Evolutionary conservation across 2,888 invertebrate species (phyloP).

Genomic region (Phalera bucephala): DNA sequence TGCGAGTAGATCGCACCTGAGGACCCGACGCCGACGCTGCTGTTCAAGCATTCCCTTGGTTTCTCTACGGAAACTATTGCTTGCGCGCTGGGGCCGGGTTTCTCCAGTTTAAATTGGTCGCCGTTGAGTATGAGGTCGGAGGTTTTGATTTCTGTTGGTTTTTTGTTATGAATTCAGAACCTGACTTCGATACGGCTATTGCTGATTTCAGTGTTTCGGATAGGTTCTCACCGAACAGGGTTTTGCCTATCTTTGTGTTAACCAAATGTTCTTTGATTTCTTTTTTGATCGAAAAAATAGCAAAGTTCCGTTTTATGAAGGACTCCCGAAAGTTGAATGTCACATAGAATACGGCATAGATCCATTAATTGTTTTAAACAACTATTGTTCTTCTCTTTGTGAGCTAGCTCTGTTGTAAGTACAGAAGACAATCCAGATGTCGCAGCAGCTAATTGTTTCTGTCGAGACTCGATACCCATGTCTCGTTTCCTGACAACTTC

Average conservation of each 20-base stretch:
- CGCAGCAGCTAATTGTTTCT: background rate
- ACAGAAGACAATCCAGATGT: no score
- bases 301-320: background rate
- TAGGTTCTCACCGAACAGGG: background rate
- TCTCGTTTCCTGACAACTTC: background rate
- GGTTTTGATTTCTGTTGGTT: background rate
- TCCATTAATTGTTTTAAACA: background rate
- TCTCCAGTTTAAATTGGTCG: background rate
- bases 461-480: background rate
- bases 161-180: background rate
- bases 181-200: background rate
- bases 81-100: background rate
- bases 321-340: background rate
- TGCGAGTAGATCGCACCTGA: no score
- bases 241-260: background rate
- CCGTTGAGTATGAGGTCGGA: background rate
- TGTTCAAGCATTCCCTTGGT: background rate
- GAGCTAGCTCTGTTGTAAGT: background rate
- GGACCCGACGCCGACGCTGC: no score
- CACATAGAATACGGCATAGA: background rate
- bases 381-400: background rate
- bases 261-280: background rate
- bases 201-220: background rate
- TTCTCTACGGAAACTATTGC: background rate
- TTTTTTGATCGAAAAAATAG: background rate